Conservation (phyloP, 2,888 invertebrate genomes). For the Limnephilus rhombicus region DNA sequence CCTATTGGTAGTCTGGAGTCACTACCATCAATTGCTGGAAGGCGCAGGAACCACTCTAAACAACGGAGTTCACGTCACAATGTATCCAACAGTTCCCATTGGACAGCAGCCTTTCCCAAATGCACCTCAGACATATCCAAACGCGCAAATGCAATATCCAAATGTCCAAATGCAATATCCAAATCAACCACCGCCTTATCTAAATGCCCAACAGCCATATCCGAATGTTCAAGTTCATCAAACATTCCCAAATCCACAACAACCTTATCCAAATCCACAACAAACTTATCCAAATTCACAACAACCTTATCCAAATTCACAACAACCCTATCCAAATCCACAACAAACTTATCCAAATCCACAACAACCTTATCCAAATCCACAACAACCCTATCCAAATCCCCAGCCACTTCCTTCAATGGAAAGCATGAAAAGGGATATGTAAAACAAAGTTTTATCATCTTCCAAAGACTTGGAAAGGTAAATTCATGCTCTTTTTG, state of each 20-base stretch:
- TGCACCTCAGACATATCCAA: background rate
- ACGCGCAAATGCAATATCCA: background rate
- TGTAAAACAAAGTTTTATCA: no score
- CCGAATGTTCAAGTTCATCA: background rate
- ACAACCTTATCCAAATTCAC: background rate
- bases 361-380: background rate
- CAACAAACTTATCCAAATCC: background rate
- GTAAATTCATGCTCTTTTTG: no score
- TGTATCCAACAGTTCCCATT: background rate
- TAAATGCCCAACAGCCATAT: background rate
- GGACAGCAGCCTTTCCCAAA: background rate
- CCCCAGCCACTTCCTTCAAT: background rate
- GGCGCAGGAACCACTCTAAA: background rate
- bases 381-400: background rate
- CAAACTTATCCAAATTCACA: background rate
- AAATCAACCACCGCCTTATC: background rate
- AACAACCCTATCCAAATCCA: background rate
- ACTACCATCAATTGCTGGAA: background rate
- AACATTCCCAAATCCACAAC: background rate
- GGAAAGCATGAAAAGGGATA: no score
- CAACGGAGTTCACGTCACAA: background rate
- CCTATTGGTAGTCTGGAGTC: background rate
- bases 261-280: background rate
- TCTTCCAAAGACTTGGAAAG: no score
- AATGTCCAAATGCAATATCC: background rate